A percentile compares a stretch with the other conserved stretches of the same genome.
Evolutionary conservation across 1,140 invertebrate species (phyloP).

Genomic region (Hermetia illucens): DNA sequence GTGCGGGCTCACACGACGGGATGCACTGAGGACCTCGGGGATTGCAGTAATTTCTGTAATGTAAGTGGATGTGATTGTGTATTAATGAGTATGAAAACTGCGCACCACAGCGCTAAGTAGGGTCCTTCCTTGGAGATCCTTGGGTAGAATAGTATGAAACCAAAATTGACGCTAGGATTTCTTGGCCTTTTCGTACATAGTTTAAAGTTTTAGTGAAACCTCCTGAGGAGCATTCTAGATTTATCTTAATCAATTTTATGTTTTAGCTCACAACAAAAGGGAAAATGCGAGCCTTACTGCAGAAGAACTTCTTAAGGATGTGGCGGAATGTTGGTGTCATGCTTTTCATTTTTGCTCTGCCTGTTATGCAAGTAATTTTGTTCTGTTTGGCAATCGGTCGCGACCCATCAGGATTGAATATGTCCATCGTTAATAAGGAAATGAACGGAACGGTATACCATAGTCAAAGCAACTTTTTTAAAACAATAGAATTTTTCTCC

Average conservation of each 20-base stretch:
- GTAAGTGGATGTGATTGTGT: too few relatives aligned
- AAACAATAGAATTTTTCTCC: background rate
- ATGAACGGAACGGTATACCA: constrained; percentile 40
- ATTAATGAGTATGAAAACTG: too few relatives aligned
- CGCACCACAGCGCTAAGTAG: too few relatives aligned
- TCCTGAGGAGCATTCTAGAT: too few relatives aligned
- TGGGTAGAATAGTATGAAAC: too few relatives aligned
- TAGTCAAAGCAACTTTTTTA: background rate
- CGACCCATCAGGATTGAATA: constrained; percentile 66
- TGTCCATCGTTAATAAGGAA: constrained; percentile 81
- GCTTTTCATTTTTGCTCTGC: constrained; percentile 83
- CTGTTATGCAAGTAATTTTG: constrained; percentile 85
- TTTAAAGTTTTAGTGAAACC: too few relatives aligned
- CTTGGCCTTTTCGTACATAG: too few relatives aligned
- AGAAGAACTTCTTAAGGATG: constrained; percentile 88
- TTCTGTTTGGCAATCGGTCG: constrained; percentile 90
- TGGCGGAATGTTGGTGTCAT: constrained; percentile 85
- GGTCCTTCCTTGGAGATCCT: too few relatives aligned
- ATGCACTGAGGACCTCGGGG: too few relatives aligned
- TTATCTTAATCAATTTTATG: background rate
- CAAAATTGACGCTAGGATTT: too few relatives aligned
- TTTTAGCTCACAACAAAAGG: constrained; percentile 42
- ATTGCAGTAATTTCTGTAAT: too few relatives aligned
- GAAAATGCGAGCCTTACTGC: constrained; percentile 64
- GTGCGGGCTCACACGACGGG: too few relatives aligned